phyloP scores from a whole-genome alignment of 2,888 invertebrate species.

The Eupeodes luniger region DNA sequence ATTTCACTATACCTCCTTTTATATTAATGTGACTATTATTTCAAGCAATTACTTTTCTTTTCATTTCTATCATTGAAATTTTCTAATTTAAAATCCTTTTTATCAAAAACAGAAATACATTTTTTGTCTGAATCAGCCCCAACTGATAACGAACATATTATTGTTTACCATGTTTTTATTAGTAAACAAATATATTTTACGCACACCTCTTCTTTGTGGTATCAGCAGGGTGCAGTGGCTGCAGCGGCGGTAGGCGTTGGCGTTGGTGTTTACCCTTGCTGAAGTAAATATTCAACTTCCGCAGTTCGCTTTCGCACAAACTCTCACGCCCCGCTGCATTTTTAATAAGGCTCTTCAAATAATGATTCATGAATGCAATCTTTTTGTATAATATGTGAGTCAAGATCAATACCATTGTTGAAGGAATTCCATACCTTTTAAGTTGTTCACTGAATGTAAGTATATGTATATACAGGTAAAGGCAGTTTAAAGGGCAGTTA shows the following conservation, averaged over 20 bases:
- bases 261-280: neutral
- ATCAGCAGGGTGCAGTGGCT: neutral
- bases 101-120: neutral
- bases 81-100: neutral
- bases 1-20: too few relatives aligned
- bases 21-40: too few relatives aligned
- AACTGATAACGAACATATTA: neutral
- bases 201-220: neutral
- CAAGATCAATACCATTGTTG: constrained; percentile 34
- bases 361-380: constrained; percentile 37
- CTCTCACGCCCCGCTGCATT: neutral
- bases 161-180: neutral
- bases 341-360: constrained; percentile 27
- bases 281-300: constrained; percentile 21
- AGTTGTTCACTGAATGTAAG: neutral
- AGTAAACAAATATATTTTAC: neutral
- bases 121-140: neutral
- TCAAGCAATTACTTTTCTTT: too few relatives aligned
- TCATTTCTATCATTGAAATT: too few relatives aligned
- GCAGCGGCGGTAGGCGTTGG: neutral
- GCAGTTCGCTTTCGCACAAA: neutral
- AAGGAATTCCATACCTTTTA: constrained; percentile 17
- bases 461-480: too few relatives aligned
- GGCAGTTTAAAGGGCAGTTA: neutral
- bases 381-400: constrained; percentile 40